Base-by-base conservation (phyloP, 2,888 invertebrate species). In the Ophioninae sp. region DNA sequence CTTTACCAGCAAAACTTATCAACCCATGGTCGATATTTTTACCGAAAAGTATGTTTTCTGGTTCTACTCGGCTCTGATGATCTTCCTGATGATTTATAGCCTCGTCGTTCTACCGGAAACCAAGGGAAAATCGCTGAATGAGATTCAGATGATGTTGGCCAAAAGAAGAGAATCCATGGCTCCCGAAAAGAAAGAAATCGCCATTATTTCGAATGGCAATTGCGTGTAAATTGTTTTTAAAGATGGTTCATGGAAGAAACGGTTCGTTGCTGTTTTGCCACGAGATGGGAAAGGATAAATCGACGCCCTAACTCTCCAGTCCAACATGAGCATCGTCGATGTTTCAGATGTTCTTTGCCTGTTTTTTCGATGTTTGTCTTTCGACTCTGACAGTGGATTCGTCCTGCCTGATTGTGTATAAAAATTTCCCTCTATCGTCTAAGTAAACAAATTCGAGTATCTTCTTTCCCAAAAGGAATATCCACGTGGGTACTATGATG, bases 41-140 rank as follows among this genome's bases (percentile, higher is more conserved):
- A 73, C 82, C 2, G 87, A 88, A 6, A 84, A 86, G 56, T 89
- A 87, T 39, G 74, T 90, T 0, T 92, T 90, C 64, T 87, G 87
- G 67, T 59, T 87, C 0, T 91, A 91, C 75, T 87, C 87, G 0
- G 0, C 86, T 0, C 39, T 89, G 17, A 79, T 90, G 78, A 6
- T 88, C 0, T 30, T 87, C 0, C 86, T 88, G 0, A 59, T 89
- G 3, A 78, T 89, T 0, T 89, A 86, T 23, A 86, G 87, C 6
- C 17, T 88, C 0, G 44, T 84, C 20, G 87, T 75, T 20, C 41
- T 92, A 17, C 91, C 91, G 0, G 85, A 86, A 61, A 86, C 86
- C 2, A 86, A 86, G 56, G 83, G 85, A 10, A 86, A 86, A 71
- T 81, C 85, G 17, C 59, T 86, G 8, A 74, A 81, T 10, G 85